Evolutionary conservation across 2,797 vertebrate species (phyloP).

Genomic region (Thunnus albacares): DNA sequence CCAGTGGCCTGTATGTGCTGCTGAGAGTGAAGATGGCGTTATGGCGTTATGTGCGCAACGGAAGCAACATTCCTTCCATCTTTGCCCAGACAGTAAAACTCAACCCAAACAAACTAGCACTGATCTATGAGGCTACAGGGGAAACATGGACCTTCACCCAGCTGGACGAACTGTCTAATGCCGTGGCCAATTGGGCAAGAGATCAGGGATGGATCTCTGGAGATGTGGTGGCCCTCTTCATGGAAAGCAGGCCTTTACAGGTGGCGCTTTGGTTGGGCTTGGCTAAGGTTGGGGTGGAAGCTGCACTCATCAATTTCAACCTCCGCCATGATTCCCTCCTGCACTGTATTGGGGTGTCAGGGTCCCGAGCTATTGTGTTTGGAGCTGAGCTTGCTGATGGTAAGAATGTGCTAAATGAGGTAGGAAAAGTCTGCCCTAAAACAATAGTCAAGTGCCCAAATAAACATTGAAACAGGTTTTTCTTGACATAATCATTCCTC

Average conservation of each 20-base stretch:
- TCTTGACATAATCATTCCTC: too few species aligned
- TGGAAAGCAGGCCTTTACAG: conserved; percentile 92
- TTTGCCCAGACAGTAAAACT: conserved; percentile 86
- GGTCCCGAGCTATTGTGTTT: conserved; percentile 89
- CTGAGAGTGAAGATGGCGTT: conserved; percentile 90
- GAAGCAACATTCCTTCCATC: conserved; percentile 88
- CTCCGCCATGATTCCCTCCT: conserved; percentile 88
- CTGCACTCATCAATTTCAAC: conserved; percentile 93
- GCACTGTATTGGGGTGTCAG: conserved; percentile 89
- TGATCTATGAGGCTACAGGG: conserved; percentile 91
- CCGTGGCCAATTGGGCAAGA: conserved; percentile 88
- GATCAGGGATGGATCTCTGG: conserved; percentile 87
- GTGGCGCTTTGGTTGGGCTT: conserved; percentile 94
- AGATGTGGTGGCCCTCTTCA: conserved; percentile 92
- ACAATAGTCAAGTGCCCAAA: too few species aligned
- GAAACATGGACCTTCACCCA: conserved; percentile 90
- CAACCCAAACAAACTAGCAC: conserved; percentile 88
- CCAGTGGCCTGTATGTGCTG: conserved; percentile 91
- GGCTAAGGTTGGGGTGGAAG: conserved; percentile 91
- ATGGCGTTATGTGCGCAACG: conserved; percentile 82
- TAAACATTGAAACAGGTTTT: too few species aligned
- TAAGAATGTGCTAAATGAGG: conserved; percentile 72
- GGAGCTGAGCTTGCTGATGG: conserved; percentile 91
- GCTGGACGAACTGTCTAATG: conserved; percentile 89
- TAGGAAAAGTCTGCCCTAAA: too few species aligned